Conservation (phyloP, 2,797 vertebrate species). For the Cyclura pinguis region DNA sequence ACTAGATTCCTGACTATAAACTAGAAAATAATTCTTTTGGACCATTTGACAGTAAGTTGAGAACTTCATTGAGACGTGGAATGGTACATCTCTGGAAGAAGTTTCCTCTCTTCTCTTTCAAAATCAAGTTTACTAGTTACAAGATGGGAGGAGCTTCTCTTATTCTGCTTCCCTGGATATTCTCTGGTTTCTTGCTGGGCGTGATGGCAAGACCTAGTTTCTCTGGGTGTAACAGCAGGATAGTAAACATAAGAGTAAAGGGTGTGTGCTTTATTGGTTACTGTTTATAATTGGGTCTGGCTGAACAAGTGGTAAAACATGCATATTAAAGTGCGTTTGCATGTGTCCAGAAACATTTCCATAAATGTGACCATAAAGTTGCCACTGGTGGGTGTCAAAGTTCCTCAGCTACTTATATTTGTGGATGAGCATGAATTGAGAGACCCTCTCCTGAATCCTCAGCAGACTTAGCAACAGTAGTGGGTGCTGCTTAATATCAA, state of each 20-base stretch:
- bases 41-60: background rate
- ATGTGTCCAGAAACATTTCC: background rate
- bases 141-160: background rate
- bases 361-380: background rate
- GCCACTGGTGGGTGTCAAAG: background rate
- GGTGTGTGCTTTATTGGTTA: background rate
- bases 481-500: background rate
- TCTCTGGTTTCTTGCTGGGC: background rate
- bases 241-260: constrained; percentile 13
- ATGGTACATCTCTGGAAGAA: background rate
- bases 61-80: background rate
- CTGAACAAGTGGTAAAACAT: background rate
- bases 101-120: background rate
- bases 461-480: background rate
- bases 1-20: background rate
- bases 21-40: background rate
- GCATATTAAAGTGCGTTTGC: background rate
- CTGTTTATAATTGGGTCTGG: background rate
- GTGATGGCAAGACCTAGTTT: background rate
- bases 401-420: background rate
- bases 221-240: background rate
- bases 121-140: background rate
- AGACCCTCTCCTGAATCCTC: background rate
- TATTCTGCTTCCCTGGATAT: background rate
- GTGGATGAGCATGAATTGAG: background rate